These are phyloP conservation scores for Struthidea cinerea DNA, from an alignment of 2,113 vertebrate species.

Conservation along the genomic window DNA sequence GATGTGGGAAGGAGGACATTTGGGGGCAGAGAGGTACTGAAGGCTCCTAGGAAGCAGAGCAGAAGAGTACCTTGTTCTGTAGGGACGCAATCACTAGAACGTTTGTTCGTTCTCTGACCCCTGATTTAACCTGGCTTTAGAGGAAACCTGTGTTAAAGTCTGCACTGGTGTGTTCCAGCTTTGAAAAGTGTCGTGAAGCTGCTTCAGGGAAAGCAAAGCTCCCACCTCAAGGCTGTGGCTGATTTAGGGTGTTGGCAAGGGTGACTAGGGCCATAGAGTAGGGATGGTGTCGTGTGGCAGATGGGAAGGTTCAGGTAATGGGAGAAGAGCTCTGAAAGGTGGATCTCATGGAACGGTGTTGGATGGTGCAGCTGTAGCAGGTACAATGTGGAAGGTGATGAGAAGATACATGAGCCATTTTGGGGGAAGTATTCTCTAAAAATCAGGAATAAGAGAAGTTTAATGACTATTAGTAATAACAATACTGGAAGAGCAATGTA, in stretches of 20 bases:
- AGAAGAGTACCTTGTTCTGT: neutral
- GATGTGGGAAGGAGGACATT: neutral
- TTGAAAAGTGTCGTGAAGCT: neutral
- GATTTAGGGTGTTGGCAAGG: neutral
- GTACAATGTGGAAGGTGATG: rapidly evolving
- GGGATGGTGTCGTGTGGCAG: rapidly evolving
- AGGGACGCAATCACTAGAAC: neutral
- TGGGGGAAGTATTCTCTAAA: neutral
- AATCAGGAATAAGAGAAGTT: neutral
- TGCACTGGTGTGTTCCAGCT: neutral
- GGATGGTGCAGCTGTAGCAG: neutral
- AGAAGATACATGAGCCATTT: neutral
- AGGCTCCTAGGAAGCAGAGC: neutral
- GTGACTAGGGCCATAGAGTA: rapidly evolving
- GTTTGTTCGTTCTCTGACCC: neutral
- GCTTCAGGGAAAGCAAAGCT: neutral
- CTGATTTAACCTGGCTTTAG: neutral
- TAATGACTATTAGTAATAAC: neutral
- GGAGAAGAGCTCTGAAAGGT: neutral
- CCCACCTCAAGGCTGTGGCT: neutral
- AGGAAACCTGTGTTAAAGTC: neutral
- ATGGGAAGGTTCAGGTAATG: neutral
- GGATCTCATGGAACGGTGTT: neutral
- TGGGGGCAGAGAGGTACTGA: rapidly evolving
- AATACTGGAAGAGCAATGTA: neutral